Percentiles rank a stretch among this genome's conserved stretches.
Evolutionary conservation across 2,797 vertebrate genomes (phyloP).

Genomic region (Lagorchestes hirsutus): DNA sequence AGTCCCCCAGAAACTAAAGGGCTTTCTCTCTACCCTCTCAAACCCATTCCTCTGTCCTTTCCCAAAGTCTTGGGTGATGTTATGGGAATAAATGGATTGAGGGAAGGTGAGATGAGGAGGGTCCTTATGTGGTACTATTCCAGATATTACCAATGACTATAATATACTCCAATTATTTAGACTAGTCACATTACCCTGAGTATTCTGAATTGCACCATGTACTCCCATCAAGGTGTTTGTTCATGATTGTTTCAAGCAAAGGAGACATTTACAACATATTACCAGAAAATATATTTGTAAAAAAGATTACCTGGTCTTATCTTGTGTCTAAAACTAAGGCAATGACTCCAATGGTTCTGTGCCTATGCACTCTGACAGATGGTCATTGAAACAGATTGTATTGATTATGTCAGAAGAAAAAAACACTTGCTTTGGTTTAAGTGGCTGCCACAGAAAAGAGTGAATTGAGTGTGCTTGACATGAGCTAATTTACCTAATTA

Average conservation of each 20-base stretch:
- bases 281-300: not conserved
- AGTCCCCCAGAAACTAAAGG: no score
- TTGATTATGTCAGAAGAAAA: conserved; percentile 11
- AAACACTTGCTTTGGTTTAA: conserved; percentile 21
- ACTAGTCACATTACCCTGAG: not conserved
- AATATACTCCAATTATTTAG: not conserved
- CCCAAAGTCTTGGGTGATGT: no score
- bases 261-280: not conserved
- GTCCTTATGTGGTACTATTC: no score
- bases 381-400: not conserved
- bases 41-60: no score
- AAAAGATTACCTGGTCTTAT: not conserved
- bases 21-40: no score
- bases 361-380: not conserved
- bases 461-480: not conserved
- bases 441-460: conserved; percentile 18
- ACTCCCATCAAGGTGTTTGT: not conserved
- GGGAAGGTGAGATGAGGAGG: no score
- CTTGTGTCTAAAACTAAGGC: not conserved
- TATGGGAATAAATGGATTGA: no score
- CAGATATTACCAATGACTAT: not conserved
- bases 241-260: not conserved
- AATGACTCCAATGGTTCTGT: not conserved
- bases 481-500: conserved; percentile 5
- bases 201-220: not conserved